A percentile compares a stretch with the other conserved stretches of the same genome.
phyloP scores from a whole-genome alignment of 2,888 invertebrate species.

The Harpagoxenus sublaevis region DNA sequence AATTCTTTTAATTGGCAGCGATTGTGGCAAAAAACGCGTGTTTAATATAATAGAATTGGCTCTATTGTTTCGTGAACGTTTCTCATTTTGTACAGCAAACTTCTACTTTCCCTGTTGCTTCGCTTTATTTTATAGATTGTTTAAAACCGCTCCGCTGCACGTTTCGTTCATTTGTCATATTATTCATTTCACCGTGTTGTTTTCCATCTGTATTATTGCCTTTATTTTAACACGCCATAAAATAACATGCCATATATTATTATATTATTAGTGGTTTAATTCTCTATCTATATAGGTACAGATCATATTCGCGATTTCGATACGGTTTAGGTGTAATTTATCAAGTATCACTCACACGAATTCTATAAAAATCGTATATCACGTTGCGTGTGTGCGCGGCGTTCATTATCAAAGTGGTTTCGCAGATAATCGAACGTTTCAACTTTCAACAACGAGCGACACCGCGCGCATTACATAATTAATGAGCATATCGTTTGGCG shows the following conservation, averaged over 20 bases:
- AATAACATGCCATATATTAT: neutral
- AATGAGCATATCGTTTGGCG: neutral
- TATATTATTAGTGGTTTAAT: neutral
- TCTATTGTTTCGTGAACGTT: neutral
- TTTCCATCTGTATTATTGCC: neutral
- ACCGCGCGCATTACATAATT: neutral
- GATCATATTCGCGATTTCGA: neutral
- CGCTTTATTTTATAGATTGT: slow-evolving; percentile 23
- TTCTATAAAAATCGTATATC: neutral
- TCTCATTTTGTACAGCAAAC: neutral
- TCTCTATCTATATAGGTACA: neutral
- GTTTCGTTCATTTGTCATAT: neutral
- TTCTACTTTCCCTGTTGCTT: neutral
- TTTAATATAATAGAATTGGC: neutral
- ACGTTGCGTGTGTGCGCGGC: neutral
- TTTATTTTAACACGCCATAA: neutral
- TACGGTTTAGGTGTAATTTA: slow-evolving; percentile 1
- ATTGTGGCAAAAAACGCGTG: neutral
- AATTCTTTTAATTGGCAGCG: slow-evolving; percentile 1
- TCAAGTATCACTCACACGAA: neutral
- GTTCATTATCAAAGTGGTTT: neutral
- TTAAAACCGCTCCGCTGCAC: neutral
- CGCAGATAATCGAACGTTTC: neutral
- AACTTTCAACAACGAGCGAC: neutral
- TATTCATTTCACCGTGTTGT: neutral